Conservation (phyloP, 2,113 vertebrate genomes). For the Myxocyprinus asiaticus region DNA sequence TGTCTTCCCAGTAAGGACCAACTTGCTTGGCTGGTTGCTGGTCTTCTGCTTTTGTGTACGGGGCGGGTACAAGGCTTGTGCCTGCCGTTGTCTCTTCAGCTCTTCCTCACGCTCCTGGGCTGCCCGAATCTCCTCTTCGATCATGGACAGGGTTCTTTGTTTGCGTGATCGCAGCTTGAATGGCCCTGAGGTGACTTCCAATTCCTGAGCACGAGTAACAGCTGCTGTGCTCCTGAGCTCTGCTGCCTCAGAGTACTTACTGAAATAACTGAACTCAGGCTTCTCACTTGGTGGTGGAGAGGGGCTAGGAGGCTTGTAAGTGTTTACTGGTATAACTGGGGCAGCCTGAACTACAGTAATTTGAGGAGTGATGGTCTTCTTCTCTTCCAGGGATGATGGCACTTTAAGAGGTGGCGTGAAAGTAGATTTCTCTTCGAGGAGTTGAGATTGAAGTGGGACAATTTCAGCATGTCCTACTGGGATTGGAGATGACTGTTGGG, state of each 20-base stretch:
- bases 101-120: slow-evolving; percentile 97
- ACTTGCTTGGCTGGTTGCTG: slow-evolving; percentile 78
- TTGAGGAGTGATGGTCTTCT: slow-evolving; percentile 78
- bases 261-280: slow-evolving; percentile 92
- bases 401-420: slow-evolving; percentile 74
- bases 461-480: slow-evolving; percentile 47
- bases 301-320: slow-evolving; percentile 65
- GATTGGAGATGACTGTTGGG: slow-evolving; percentile 49
- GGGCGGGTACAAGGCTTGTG: slow-evolving; percentile 69
- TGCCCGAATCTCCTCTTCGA: slow-evolving; percentile 97
- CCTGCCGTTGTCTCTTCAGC: slow-evolving; percentile 86
- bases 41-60: slow-evolving; percentile 76
- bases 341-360: slow-evolving; percentile 70
- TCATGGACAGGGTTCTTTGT: slow-evolving; percentile 96
- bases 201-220: slow-evolving; percentile 79
- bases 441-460: slow-evolving; percentile 25
- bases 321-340: slow-evolving; percentile 59
- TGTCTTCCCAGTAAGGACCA: slow-evolving; percentile 80
- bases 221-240: slow-evolving; percentile 92
- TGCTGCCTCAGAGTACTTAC: slow-evolving; percentile 93
- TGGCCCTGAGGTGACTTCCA: slow-evolving; percentile 83
- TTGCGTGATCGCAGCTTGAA: slow-evolving; percentile 95
- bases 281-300: slow-evolving; percentile 79
- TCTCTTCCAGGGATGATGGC: slow-evolving; percentile 70
- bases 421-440: slow-evolving; percentile 59